phyloP scores from a whole-genome alignment of 2,888 invertebrate species.

The Apodemia zela region DNA sequence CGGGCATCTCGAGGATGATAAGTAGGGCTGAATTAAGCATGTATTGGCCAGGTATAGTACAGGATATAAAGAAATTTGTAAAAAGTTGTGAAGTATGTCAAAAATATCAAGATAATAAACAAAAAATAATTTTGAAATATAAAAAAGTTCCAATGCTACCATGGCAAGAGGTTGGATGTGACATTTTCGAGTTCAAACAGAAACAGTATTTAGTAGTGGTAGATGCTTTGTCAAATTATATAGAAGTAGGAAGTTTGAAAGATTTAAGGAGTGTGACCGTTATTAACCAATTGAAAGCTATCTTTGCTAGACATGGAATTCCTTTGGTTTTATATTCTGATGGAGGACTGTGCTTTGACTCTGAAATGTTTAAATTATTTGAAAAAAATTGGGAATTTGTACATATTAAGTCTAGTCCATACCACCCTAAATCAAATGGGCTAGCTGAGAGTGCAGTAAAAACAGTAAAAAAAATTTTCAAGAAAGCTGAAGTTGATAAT shows the following conservation, averaged over 20 bases:
- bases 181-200: slow-evolving; percentile 23
- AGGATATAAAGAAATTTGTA: slow-evolving; percentile 16
- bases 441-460: slow-evolving; percentile 22
- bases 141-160: slow-evolving; percentile 25
- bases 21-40: slow-evolving; percentile 26
- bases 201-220: slow-evolving; percentile 22
- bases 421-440: slow-evolving; percentile 23
- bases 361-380: background rate
- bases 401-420: slow-evolving; percentile 27
- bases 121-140: slow-evolving; percentile 22
- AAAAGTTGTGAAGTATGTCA: slow-evolving; percentile 19
- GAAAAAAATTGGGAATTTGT: slow-evolving; percentile 29
- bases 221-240: slow-evolving; percentile 18
- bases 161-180: slow-evolving; percentile 28
- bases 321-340: slow-evolving; percentile 28
- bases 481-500: slow-evolving; percentile 22
- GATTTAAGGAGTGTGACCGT: slow-evolving; percentile 13
- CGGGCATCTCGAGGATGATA: slow-evolving; percentile 25
- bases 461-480: slow-evolving; percentile 24
- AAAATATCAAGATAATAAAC: slow-evolving; percentile 16
- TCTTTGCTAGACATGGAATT: slow-evolving; percentile 21
- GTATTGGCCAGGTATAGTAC: slow-evolving; percentile 22
- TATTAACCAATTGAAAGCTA: slow-evolving; percentile 1
- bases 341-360: background rate
- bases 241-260: slow-evolving; percentile 4